Evolutionary conservation across 1,140 invertebrate species (phyloP).

Genomic region (Penaeus chinensis): DNA sequence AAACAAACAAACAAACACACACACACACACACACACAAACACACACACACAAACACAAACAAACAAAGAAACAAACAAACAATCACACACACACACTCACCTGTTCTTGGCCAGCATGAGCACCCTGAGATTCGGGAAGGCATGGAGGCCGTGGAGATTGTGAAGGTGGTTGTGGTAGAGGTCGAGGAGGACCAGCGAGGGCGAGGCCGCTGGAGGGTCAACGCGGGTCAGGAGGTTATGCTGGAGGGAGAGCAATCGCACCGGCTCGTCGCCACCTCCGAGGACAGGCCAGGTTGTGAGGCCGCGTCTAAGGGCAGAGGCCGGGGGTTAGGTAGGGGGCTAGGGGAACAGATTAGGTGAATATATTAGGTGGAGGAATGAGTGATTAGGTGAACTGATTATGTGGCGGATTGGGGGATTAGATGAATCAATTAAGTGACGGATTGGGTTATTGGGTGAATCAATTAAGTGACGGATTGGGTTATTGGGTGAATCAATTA

Average conservation of each 20-base stretch:
- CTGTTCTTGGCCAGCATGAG: slow-evolving; percentile 83
- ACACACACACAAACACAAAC: slow-evolving; percentile 68
- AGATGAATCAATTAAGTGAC: background rate
- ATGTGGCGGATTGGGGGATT: background rate
- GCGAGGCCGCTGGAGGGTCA: slow-evolving; percentile 74
- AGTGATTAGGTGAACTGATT: background rate
- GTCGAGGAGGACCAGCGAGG: slow-evolving; percentile 89
- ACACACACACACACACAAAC: background rate
- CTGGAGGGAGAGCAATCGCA: slow-evolving; percentile 87
- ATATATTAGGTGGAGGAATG: background rate
- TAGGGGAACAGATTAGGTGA: too few species aligned
- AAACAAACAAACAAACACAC: background rate
- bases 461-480: background rate
- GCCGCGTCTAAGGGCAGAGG: slow-evolving; percentile 28
- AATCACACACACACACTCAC: slow-evolving; percentile 67
- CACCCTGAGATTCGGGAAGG: slow-evolving; percentile 82
- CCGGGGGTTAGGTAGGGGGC: background rate
- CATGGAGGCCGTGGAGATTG: slow-evolving; percentile 80
- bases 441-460: background rate
- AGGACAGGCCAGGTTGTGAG: slow-evolving; percentile 74
- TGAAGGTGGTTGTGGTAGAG: slow-evolving; percentile 95
- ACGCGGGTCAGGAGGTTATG: slow-evolving; percentile 89
- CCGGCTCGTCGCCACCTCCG: slow-evolving; percentile 80
- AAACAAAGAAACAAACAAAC: slow-evolving; percentile 66
- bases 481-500: too few species aligned